Base-by-base conservation (phyloP, 2,888 invertebrate genomes). In the Amiota mariae region DNA sequence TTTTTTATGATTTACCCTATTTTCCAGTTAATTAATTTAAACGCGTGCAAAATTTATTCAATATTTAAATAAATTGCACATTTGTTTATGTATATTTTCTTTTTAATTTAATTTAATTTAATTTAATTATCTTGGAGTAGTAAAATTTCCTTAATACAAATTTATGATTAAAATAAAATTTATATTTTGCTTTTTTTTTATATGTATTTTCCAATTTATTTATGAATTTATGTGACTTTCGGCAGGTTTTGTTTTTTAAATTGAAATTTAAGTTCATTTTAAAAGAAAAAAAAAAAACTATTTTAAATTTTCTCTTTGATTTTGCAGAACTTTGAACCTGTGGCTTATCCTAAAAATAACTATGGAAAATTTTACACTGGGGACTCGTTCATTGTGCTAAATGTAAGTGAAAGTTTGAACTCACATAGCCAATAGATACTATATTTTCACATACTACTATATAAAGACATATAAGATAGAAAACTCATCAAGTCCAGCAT, bases 361-460 rank as follows among this genome's bases (percentile, higher is more conserved):
- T 93, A 93, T 87, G 97, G 97, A 2, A 95, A 95, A 89, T 97
- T 97, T 90, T 94, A 93, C 88, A 93, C 93, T 72, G 97, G 97
- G 0, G 97, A 97, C 87, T 96, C 96, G 0, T 97, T 96, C 88
- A 94, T 97, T 73, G 92, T 97, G 24, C 89, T 96, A 2, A 93
- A 93, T 91, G 96, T 96, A 92, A 92, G 93, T 87, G 64, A 72
- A 72, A 64, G 64, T 66, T 3, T 47, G n/a, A 36, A 36, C 36
- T 36, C 36, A 36, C 36, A 36, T 36, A 6, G 36, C 36, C 36
- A 36, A 36, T 36, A 36, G 3, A 36, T 4, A 6, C 2, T 36
- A 24, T 3, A 24, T 20, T 67, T 48, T 10, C 15, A 74, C 2
- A 64, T 0, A n/a, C n/a, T n/a, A n/a, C n/a, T n/a, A 64, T 15